Evolutionary conservation across 2,888 invertebrate species (phyloP), one percentile per base, ranked within the genome.

Genomic region (Epistrophella euchroma): DNA sequence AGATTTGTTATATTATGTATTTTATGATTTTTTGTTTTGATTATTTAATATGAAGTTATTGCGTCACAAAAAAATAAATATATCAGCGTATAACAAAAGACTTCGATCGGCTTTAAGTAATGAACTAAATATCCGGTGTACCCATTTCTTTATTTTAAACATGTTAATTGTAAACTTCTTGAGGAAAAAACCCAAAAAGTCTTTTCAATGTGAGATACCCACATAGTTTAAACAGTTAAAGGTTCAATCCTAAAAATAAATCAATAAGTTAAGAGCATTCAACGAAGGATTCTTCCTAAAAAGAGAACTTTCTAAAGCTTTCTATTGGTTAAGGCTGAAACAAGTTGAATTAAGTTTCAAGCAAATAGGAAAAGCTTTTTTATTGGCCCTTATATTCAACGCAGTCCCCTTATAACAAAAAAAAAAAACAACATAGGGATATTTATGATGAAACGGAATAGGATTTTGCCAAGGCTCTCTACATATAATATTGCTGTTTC

Each of bases 261-360:
- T 86, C 85, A 77, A 86, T 86, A 86, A 68, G 45, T 73, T 81
- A 86, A 86, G 81, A 86, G 76, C 62, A 86, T 77, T 86, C 77
- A 56, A 86, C 84, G 81, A 86, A 81, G 81, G 77, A 81, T 77
- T 81, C 17, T 55, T 70, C 50, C 72, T 81, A 70, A 13, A 47
- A 86, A 81, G 72, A 73, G 75, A 81, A 80, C 76, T 76, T 81
- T 73, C 9, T 56, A 22, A 43, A 81, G 73, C 70, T 77, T 73
- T 73, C n/a, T 15, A 35, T 10, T 37, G 37, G 55, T 19, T n/a
- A 60, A 45, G 45, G 11, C 75, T 85, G 84, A 84, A 80, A 50
- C 32, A 40, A 73, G 19, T 79, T 79, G 68, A 83, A 83, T 47
- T 19, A 11, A 64, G 22, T 75, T 35, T 55, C 32, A 35, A 52